A percentile compares a stretch with the other conserved stretches of the same genome.
Conservation (phyloP, 1,140 invertebrate genomes). For the Pogonomyrmex californicus region DNA sequence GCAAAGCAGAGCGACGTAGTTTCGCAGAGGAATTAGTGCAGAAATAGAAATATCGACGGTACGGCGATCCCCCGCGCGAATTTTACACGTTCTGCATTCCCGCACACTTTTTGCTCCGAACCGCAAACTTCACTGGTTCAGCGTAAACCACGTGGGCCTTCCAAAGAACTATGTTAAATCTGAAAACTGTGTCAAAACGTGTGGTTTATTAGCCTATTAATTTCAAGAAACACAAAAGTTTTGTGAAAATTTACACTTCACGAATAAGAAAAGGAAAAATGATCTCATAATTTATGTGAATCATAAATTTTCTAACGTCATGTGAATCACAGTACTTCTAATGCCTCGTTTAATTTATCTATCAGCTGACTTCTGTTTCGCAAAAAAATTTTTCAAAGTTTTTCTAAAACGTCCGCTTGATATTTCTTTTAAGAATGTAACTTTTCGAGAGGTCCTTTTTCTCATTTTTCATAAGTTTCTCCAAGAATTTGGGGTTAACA, state of each 20-base stretch:
- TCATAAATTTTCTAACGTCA: not conserved
- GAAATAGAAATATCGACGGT: slow-evolving; percentile 50
- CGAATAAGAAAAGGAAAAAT: not conserved
- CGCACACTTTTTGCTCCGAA: too few relatives aligned
- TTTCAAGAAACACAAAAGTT: not conserved
- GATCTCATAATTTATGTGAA: not conserved
- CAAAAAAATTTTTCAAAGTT: not conserved
- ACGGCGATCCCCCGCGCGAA: not conserved
- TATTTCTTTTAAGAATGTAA: not conserved
- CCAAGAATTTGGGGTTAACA: slow-evolving; percentile 5
- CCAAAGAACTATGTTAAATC: not conserved
- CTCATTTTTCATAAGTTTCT: not conserved
- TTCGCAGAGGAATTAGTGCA: slow-evolving; percentile 35
- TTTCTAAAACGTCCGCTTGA: not conserved
- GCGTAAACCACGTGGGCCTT: not conserved
- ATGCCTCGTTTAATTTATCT: not conserved
- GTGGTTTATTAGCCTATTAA: slow-evolving; percentile 21
- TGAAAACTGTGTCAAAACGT: not conserved
- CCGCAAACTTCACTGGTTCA: not conserved
- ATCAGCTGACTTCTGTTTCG: not conserved
- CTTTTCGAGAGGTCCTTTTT: not conserved
- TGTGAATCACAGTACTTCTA: not conserved
- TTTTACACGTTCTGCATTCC: not conserved
- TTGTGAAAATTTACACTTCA: not conserved
- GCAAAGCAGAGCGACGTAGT: slow-evolving; percentile 32